phyloP scores from a whole-genome alignment of 1,140 invertebrate genomes.

The Drosophila sucinea region DNA sequence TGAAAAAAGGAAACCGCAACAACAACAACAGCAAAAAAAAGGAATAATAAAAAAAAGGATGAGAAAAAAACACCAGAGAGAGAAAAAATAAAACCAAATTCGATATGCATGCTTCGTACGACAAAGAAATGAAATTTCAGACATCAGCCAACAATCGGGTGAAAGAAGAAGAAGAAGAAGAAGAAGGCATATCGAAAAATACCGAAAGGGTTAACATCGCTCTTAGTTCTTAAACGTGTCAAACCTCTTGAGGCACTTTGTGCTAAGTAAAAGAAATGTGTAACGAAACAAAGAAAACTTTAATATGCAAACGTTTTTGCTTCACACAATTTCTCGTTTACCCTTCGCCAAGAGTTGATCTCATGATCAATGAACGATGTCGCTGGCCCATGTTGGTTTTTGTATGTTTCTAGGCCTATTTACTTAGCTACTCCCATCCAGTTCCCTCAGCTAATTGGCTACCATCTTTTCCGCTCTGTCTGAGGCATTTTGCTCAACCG shows the following conservation, averaged over 20 bases:
- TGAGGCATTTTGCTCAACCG: constrained; percentile 6
- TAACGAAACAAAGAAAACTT: constrained; percentile 6
- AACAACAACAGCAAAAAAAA: constrained; percentile 38
- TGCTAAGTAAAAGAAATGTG: constrained; percentile 8
- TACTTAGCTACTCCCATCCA: not conserved
- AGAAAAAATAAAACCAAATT: not conserved
- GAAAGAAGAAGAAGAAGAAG: not conserved
- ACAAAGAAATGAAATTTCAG: constrained; percentile 23
- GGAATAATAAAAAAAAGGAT: constrained; percentile 16
- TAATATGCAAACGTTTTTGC: constrained; percentile 4
- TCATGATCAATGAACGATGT: no score
- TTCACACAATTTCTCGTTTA: not conserved
- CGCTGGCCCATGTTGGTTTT: no score
- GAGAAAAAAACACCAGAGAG: constrained; percentile 3
- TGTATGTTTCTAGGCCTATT: no score
- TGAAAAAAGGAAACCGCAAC: constrained; percentile 32
- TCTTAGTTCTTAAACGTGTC: constrained; percentile 9
- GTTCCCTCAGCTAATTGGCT: not conserved
- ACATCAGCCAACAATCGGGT: constrained; percentile 11
- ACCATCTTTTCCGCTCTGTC: constrained; percentile 10
- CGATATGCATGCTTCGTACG: constrained; percentile 22
- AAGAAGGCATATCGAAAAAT: not conserved
- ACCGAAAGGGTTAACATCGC: constrained; percentile 3
- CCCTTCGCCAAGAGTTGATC: no score
- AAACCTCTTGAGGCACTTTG: constrained; percentile 10